A percentile compares a stretch with the other conserved stretches of the same genome.
These are phyloP conservation scores for Speoplatyrhinus poulsoni DNA, from an alignment of 2,113 vertebrate species.

Conservation along the genomic window DNA sequence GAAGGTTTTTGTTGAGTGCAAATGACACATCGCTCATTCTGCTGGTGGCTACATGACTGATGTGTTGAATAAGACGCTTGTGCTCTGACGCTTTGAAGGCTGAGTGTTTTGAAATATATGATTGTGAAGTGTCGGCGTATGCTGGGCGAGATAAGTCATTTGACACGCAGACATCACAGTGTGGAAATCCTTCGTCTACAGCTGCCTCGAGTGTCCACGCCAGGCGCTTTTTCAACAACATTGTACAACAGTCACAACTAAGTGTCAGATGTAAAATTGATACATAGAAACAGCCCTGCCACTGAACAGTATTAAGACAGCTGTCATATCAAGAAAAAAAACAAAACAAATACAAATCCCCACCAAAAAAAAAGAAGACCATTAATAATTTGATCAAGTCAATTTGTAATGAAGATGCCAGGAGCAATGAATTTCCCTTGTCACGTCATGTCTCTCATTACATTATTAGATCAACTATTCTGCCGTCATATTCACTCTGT, in stretches of 20 bases:
- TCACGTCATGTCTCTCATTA: slow-evolving; percentile 52
- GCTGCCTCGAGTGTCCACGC: slow-evolving; percentile 68
- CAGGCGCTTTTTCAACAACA: slow-evolving; percentile 69
- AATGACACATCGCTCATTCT: slow-evolving; percentile 77
- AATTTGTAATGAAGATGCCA: slow-evolving; percentile 56
- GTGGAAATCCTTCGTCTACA: slow-evolving; percentile 68
- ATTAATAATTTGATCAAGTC: slow-evolving; percentile 52
- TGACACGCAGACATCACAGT: slow-evolving; percentile 77
- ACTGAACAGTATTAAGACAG: slow-evolving; percentile 66
- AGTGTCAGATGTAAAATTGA: slow-evolving; percentile 61
- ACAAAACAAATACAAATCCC: slow-evolving; percentile 20
- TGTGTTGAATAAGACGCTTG: slow-evolving; percentile 65
- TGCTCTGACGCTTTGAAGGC: slow-evolving; percentile 70
- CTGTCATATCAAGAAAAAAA: slow-evolving; percentile 55
- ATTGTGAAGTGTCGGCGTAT: slow-evolving; percentile 78
- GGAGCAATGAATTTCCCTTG: slow-evolving; percentile 46
- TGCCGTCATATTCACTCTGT: slow-evolving; percentile 17
- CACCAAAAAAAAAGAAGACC: slow-evolving; percentile 47
- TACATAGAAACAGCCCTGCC: slow-evolving; percentile 61
- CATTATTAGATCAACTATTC: slow-evolving; percentile 50
- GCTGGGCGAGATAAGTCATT: slow-evolving; percentile 78
- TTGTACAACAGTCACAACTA: slow-evolving; percentile 75
- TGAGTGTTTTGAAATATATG: slow-evolving; percentile 71
- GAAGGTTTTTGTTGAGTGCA: slow-evolving; percentile 69
- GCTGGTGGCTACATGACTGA: slow-evolving; percentile 76